Base-by-base conservation (phyloP, 2,797 vertebrate genomes). In the Moxostoma hubbsi region DNA sequence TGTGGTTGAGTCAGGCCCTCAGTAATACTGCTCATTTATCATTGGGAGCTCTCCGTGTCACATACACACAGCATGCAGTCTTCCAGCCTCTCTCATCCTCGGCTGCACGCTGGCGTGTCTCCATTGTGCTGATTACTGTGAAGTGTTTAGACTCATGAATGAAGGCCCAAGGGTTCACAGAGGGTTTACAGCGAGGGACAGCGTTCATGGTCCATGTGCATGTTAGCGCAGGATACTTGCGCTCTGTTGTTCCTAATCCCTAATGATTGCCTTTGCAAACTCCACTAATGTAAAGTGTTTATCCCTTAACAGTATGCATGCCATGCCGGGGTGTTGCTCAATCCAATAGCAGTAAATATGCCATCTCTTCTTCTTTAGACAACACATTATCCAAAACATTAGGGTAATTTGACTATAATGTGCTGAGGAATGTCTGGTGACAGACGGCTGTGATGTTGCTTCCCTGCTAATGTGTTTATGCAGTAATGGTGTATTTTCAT, bases 401-500 rank as follows among this genome's bases (percentile, higher is more conserved):
- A 10, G 36, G 1, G 24, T 24, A 24, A 24, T 68, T 6, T 68
- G 5, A 61, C n/a, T 59, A 51, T 77, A 69, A 77, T 77, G 66
- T 77, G 57, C 57, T 18, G 57, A 62, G n/a, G 62, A 77, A 77
- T 69, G 47, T 53, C 55, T 77, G 36, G 46, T 53, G 54, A 76
- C 47, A 64, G 6, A 18, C 65, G 59, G 13, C 51, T 73, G 24
- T 77, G 72, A 63, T 66, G 59, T 61, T 77, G 16, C 59, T 65
- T 53, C 51, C 66, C 67, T 13, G 55, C 51, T 80, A 82, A 82
- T 80, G 73, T 70, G 76, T 55, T 74, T 80, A 82, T 24, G 2
- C 1, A 24, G 18, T 77, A 82, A 80, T 82, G 50, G 77, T 75
- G 64, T 54, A 65, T 73, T 65, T 73, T 76, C 76, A 73, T 82